Base-by-base conservation (phyloP, 2,888 invertebrate genomes). In the Cartodere bifasciata region DNA sequence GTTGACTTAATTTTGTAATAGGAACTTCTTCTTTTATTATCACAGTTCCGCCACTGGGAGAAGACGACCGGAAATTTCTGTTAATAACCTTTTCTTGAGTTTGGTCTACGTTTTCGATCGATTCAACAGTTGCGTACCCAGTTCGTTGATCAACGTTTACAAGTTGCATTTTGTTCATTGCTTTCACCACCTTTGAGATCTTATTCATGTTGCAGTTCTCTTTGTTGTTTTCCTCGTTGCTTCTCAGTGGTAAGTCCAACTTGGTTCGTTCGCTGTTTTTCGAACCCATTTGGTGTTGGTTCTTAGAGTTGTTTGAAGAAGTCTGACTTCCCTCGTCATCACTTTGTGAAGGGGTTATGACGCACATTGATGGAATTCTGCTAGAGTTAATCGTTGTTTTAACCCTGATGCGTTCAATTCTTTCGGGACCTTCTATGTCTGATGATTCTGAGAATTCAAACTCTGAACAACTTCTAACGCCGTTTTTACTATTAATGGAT, bases 301-400 rank as follows among this genome's bases (percentile, higher is more conserved):
- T 37, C 42, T 34, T 32, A 13, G 22, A 21, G 3, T 34, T 31
- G 26, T 41, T 40, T 13, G 36, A 34, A n/a, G 41, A 43, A 6
- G 41, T 39, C 12, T 35, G 35, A n/a, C 35, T 67, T 41, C 75
- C 75, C 55, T 88, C 88, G 48, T 88, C 88, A 45, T 88, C 88
- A 39, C 86, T 87, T 37, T 81, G 80, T 0, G 79, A 77, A 3
- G 88, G 87, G 10, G 88, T 88, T 28, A 88, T 86, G 2, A 86
- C 85, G 58, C 88, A 90, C 79, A 90, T 83, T 4, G 88, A 87
- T 2, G 90, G 90, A 50, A 90, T 90, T 44, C 88, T 70, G 44
- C 83, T 83, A 29, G 83, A 81, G 49, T 81, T 85, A 23, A 90
- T 83, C 2, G 82, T 79, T 0, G 88, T 90, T 62, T 88, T 90